Evolutionary conservation across 2,888 invertebrate genomes (phyloP), one percentile per base, ranked within the genome.

Genomic region (Apoderus coryli): DNA sequence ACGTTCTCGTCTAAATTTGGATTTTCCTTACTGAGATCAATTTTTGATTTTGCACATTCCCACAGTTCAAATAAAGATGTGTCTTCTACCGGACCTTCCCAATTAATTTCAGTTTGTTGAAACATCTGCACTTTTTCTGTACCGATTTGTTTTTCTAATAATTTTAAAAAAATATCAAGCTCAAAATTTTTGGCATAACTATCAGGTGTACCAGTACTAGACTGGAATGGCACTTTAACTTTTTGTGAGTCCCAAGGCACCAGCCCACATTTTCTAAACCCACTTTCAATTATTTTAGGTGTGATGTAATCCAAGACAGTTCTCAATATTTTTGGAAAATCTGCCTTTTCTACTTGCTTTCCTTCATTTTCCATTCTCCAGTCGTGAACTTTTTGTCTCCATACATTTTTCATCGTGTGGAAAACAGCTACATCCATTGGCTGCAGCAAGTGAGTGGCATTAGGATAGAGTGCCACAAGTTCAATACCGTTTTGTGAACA

Each of bases 381-480:
- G 6, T 19, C 19, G 19, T 19, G 6, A 19, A 19, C 19, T 19
- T 6, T 35, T 25, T 45, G 41, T 29, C 39, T 49, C 53, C 51
- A 52, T 22, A 32, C 33, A 16, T 10, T 27, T 39, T 54, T 51
- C 12, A 54, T 30, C 9, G 46, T 40, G 31, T 42, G 45, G 38
- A 56, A 55, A 14, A 54, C 44, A 10, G 45, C 42, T 4, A 53
- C 48, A 35, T 56, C 52, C 35, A 56, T 40, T 3, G 54, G 56
- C 31, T 56, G 55, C 4, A 54, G 32, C 5, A 55, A 39, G 34
- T 54, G 52, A 2, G 53, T 53, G 2, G 52, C 43, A 37, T 55
- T 57, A 5, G 54, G 50, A 12, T 43, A 47, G 6, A 57, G 39
- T 15, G 49, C 44, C 22, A 53, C 37, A 10, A 54, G 16, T 9